Evolutionary conservation across 2,797 vertebrate species (phyloP).

Genomic region (Prunella strophiata): DNA sequence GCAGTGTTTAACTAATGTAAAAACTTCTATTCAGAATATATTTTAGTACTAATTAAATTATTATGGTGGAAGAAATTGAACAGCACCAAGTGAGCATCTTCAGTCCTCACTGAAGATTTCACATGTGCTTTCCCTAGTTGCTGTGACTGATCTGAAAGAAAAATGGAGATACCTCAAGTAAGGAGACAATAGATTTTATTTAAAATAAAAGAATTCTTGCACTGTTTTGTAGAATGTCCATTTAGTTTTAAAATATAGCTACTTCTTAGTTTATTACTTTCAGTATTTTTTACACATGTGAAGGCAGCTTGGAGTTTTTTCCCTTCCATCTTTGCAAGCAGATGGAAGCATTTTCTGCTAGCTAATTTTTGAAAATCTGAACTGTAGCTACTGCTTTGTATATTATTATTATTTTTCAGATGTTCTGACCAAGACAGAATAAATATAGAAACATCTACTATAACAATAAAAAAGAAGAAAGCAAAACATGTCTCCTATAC

Average conservation of each 20-base stretch:
- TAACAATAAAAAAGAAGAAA: neutral
- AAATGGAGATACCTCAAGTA: neutral
- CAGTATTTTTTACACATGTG: neutral
- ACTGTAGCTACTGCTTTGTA: neutral
- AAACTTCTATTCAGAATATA: neutral
- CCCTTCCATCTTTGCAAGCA: neutral
- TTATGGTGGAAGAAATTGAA: neutral
- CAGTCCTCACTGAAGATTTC: neutral
- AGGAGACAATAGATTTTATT: neutral
- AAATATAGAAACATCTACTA: neutral
- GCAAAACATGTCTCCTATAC: neutral
- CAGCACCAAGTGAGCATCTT: neutral
- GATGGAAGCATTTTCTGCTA: neutral
- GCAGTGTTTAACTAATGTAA: neutral
- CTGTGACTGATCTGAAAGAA: neutral
- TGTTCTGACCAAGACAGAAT: neutral
- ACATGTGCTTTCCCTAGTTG: neutral
- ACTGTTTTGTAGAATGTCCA: neutral
- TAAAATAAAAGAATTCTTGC: neutral
- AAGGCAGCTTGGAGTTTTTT: neutral
- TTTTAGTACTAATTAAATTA: neutral
- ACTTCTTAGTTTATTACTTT: neutral
- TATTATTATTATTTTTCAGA: neutral
- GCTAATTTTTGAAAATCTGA: neutral
- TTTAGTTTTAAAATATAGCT: neutral